Evolutionary conservation across 2,888 invertebrate genomes (phyloP), one percentile per base, ranked within the genome.

Genomic region (Scaptomyza tumidula): DNA sequence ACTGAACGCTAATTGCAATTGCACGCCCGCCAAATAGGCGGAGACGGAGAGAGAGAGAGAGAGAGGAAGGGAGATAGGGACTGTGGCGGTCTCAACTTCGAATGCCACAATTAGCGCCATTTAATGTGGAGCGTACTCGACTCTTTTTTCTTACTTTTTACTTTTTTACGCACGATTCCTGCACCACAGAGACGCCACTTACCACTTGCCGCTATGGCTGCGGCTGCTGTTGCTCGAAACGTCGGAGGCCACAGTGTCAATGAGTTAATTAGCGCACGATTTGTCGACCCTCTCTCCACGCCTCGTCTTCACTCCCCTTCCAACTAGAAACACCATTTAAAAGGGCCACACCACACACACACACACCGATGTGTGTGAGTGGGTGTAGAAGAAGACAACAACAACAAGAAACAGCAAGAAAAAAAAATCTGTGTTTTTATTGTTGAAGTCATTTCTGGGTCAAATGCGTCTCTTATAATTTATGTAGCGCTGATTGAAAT

Each of bases 231-330:
- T 10, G 29, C 5, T 7, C 16, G 7, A 55, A 43, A 46, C 60
- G 48, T 50, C 58, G 35, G 62, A 71, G 86, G 85, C 58, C 88
- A 83, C 83, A 83, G 88, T 86, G 88, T 86, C 85, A 86, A 86
- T 86, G 86, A 86, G 85, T 86, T 86, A 86, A 87, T 86, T 86
- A 86, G 83, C 78, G 81, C 83, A 81, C 83, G 86, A 85, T 82
- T 83, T 86, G 86, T 75, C 70, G 79, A 16, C 41, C 61, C 71
- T 66, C 68, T 75, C 48, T 61, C 46, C 33, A 14, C 16, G 10
- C 31, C n/a, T 29, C 59, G 19, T 16, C n/a, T 19, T 11, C 11
- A 14, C 16, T 6, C 11, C 16, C 16, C 31, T 37, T 19, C 29
- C 14, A 35, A 19, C 29, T 46, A 29, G 6, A 31, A 3, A 19